Percentiles rank a stretch among this genome's conserved stretches.
These are phyloP conservation scores for Halocaridina rubra DNA, from an alignment of 2,888 invertebrate genomes.

Conservation along the genomic window DNA sequence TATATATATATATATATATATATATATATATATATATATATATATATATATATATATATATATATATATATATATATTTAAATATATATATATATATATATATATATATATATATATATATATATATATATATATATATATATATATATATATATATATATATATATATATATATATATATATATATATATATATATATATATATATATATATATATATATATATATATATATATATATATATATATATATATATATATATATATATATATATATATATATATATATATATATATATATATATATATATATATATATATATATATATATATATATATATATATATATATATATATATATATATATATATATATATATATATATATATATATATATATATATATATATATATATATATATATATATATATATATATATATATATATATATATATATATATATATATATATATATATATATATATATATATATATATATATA, in stretches of 20 bases:
- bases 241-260: background rate
- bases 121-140: background rate
- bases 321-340: background rate
- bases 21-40: background rate
- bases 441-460: conserved; percentile 3
- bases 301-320: conserved; percentile 8
- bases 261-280: conserved; percentile 10
- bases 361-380: background rate
- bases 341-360: background rate
- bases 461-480: background rate
- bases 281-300: conserved; percentile 3
- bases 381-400: background rate
- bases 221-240: conserved; percentile 4
- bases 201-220: background rate
- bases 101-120: background rate
- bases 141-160: background rate
- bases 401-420: background rate
- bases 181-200: background rate
- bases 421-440: background rate
- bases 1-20: background rate
- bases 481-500: conserved; percentile 14
- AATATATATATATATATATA: background rate
- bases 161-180: background rate
- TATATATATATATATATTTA: background rate
- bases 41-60: background rate